Conservation (phyloP, 2,888 invertebrate species). For the Athrips mouffetella region DNA sequence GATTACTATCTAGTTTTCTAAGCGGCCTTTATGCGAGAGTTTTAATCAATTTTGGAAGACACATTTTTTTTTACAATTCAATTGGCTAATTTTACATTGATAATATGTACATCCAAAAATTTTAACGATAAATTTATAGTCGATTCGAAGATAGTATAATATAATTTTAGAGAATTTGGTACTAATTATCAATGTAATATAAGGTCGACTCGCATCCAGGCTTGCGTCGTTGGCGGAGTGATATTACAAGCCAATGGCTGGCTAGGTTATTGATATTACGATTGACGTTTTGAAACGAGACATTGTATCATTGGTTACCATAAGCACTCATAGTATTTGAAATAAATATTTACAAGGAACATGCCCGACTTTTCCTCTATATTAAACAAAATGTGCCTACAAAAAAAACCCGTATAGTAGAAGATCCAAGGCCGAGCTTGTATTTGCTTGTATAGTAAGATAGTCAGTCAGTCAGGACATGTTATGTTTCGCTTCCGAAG, state of each 20-base stretch:
- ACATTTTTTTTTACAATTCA: conserved; percentile 21
- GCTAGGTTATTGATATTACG: conserved; percentile 59
- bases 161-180: not conserved
- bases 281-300: conserved; percentile 52
- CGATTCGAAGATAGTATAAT: not conserved
- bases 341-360: conserved; percentile 76
- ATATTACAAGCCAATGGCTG: conserved; percentile 68
- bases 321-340: conserved; percentile 75
- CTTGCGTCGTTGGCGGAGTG: conserved; percentile 56
- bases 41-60: conserved; percentile 34
- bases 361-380: not conserved
- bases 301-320: conserved; percentile 78
- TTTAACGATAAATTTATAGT: not conserved
- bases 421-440: no score
- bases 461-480: no score
- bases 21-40: conserved; percentile 57
- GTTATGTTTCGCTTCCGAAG: no score
- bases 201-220: conserved; percentile 43
- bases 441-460: no score
- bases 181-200: conserved; percentile 4
- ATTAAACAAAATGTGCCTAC: no score
- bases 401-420: no score
- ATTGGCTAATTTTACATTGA: conserved; percentile 3
- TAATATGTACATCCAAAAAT: not conserved
- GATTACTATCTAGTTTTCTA: conserved; percentile 61